Evolutionary conservation across 1,140 invertebrate species (phyloP).

Genomic region (Steinernema khuongi): DNA sequence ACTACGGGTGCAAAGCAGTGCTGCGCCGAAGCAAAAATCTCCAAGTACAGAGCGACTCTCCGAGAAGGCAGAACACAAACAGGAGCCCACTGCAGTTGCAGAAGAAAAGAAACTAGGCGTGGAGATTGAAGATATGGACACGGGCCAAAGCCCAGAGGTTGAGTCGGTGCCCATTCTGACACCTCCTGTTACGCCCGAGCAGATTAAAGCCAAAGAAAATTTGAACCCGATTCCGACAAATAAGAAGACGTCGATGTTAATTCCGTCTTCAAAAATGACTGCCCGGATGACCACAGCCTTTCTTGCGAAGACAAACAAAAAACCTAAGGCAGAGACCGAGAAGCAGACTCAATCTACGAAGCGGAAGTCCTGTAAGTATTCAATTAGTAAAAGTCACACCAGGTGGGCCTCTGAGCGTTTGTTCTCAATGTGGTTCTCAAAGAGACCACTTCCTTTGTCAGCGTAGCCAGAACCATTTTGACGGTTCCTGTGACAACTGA

Average conservation of each 20-base stretch:
- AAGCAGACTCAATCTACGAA: neutral
- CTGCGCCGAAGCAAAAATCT: neutral
- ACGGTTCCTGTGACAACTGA: slow-evolving; percentile 6
- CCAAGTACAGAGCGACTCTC: neutral
- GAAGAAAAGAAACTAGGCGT: neutral
- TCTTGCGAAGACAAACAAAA: neutral
- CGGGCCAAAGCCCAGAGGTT: neutral
- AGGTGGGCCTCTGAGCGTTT: too few relatives aligned
- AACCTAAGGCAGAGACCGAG: neutral
- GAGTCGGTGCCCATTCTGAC: neutral
- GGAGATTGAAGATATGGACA: neutral
- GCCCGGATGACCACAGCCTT: neutral
- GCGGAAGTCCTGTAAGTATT: slow-evolving; percentile 1
- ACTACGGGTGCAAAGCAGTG: neutral
- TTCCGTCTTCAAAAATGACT: slow-evolving; percentile 9
- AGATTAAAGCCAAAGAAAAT: neutral
- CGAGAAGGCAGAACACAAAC: neutral
- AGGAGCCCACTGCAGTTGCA: neutral
- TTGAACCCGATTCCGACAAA: neutral
- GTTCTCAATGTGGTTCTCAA: too few relatives aligned
- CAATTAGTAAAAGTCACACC: neutral
- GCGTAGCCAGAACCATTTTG: neutral
- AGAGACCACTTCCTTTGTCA: neutral
- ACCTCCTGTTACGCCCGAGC: neutral
- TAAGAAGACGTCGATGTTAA: neutral